phyloP scores from a whole-genome alignment of 1,140 invertebrate genomes.

The Plectus sambesii region DNA sequence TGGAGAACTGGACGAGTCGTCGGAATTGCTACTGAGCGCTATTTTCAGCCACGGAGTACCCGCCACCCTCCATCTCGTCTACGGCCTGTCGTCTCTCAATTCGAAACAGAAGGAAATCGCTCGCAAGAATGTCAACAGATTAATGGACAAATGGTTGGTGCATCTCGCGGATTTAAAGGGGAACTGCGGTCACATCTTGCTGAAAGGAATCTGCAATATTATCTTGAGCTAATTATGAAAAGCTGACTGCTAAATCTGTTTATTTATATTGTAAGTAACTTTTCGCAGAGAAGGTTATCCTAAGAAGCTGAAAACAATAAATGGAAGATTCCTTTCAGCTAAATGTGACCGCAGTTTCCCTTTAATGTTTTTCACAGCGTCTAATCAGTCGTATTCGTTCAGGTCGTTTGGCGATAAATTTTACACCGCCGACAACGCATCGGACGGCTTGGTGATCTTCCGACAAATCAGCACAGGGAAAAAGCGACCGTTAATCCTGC shows the following conservation, averaged over 20 bases:
- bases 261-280: constrained; percentile 5
- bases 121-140: constrained; percentile 21
- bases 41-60: constrained; percentile 27
- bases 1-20: constrained; percentile 12
- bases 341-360: neutral
- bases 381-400: neutral
- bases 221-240: constrained; percentile 16
- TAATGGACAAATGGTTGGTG: constrained; percentile 23
- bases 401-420: neutral
- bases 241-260: constrained; percentile 10
- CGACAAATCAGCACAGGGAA: neutral
- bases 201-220: no score
- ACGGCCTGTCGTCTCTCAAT: constrained; percentile 22
- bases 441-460: neutral
- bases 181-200: no score
- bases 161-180: neutral
- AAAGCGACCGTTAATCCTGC: constrained; percentile 21
- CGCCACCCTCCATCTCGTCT: constrained; percentile 14
- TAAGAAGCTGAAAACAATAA: no score
- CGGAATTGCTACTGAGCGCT: constrained; percentile 8
- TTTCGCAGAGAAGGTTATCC: constrained; percentile 12
- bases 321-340: no score
- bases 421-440: neutral
- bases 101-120: constrained; percentile 31
- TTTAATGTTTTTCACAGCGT: neutral